Conservation (phyloP, 2,888 invertebrate genomes). For the Lithophane semibrunnea region DNA sequence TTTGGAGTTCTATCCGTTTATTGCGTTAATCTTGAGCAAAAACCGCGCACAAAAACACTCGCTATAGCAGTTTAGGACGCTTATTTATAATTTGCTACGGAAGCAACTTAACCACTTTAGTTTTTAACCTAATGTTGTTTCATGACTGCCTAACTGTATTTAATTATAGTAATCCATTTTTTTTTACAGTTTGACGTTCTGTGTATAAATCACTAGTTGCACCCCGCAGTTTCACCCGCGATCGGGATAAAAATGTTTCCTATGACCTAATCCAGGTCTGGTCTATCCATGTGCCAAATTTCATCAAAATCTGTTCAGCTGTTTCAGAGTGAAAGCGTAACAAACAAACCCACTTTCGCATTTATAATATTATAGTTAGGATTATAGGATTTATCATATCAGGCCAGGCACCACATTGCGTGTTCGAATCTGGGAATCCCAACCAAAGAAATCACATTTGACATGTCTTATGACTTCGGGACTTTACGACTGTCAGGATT, state of each 20-base stretch:
- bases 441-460: constrained; percentile 8
- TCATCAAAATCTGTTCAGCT: too few relatives aligned
- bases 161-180: constrained; percentile 42
- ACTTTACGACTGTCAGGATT: constrained; percentile 15
- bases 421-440: constrained; percentile 20
- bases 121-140: constrained; percentile 39
- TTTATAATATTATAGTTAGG: too few relatives aligned
- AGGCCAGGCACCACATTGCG: neutral
- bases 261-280: too few relatives aligned
- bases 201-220: neutral
- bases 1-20: neutral
- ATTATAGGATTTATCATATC: constrained; percentile 5
- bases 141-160: constrained; percentile 52
- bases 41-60: constrained; percentile 41
- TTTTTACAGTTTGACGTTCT: constrained; percentile 9
- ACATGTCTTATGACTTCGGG: constrained; percentile 5
- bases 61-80: constrained; percentile 39
- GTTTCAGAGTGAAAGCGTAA: too few relatives aligned
- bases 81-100: constrained; percentile 51
- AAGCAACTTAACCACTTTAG: constrained; percentile 35
- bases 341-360: too few relatives aligned
- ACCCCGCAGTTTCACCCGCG: too few relatives aligned
- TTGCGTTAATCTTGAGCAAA: constrained; percentile 35
- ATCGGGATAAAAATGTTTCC: too few relatives aligned
- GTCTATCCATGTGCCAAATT: too few relatives aligned